Conservation (phyloP, 2,113 vertebrate genomes). For the Hoplias malabaricus region DNA sequence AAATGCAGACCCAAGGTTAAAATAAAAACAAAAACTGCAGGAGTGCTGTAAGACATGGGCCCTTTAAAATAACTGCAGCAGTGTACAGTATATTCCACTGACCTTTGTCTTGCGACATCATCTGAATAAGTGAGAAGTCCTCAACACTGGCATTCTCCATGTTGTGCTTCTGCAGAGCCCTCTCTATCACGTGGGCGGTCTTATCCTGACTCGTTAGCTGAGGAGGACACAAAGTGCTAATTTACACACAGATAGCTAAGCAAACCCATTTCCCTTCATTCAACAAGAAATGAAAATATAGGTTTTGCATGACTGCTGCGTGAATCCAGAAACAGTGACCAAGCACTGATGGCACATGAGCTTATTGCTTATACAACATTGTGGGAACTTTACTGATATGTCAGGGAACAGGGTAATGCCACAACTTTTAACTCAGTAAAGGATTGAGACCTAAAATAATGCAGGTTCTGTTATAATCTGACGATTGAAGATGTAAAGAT, state of each 20-base stretch:
- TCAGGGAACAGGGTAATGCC: too few relatives aligned
- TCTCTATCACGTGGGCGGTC: constrained; percentile 79
- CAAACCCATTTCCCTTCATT: too few relatives aligned
- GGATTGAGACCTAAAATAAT: too few relatives aligned
- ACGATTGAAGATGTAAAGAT: too few relatives aligned
- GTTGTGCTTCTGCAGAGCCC: constrained; percentile 84
- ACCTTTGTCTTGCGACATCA: constrained; percentile 79
- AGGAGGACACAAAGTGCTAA: not conserved
- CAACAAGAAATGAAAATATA: too few relatives aligned
- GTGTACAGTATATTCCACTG: constrained; percentile 47
- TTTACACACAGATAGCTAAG: not conserved
- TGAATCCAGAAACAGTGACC: not conserved
- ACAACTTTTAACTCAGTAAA: too few relatives aligned
- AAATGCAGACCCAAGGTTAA: too few relatives aligned
- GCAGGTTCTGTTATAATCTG: too few relatives aligned
- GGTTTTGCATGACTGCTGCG: not conserved
- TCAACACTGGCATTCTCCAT: constrained; percentile 67
- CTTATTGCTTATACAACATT: not conserved
- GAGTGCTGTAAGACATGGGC: too few relatives aligned
- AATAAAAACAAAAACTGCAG: too few relatives aligned
- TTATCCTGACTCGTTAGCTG: constrained; percentile 91
- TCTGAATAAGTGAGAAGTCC: constrained; percentile 80
- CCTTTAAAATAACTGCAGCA: not conserved
- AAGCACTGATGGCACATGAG: not conserved
- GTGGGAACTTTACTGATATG: not conserved